A percentile compares a stretch with the other conserved stretches of the same genome.
These are phyloP conservation scores for Pentamera pediparva DNA, from an alignment of 53 echinoderm and acorn worm genomes.

Conservation along the genomic window DNA sequence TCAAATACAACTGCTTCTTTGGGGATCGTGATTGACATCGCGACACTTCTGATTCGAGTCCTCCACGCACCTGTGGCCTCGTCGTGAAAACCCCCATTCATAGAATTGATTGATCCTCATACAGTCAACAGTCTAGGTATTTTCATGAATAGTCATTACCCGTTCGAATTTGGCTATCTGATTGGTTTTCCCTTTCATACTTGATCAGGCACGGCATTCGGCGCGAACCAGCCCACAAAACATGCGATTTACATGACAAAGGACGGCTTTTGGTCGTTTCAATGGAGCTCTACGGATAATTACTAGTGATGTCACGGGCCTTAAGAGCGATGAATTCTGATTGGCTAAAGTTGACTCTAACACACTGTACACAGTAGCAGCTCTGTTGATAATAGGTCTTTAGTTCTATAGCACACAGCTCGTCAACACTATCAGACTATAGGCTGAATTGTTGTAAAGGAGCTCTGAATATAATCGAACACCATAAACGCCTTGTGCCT, in stretches of 20 bases:
- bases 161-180: neutral
- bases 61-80: too few species aligned
- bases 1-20: too few species aligned
- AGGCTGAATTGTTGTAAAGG: constrained; percentile 34
- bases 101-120: constrained; percentile 18
- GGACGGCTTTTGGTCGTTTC: constrained; percentile 5
- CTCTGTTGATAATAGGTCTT: too few species aligned
- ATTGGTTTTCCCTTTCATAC: neutral
- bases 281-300: constrained; percentile 11
- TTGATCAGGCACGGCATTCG: constrained; percentile 27
- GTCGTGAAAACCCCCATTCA: too few species aligned
- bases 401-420: too few species aligned
- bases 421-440: constrained; percentile 23
- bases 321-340: neutral
- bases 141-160: constrained; percentile 22
- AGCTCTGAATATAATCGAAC: constrained; percentile 25
- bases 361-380: neutral
- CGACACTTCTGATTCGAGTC: too few species aligned
- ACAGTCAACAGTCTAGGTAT: neutral
- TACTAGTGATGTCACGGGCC: constrained; percentile 14
- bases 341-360: constrained; percentile 30
- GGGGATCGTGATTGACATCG: too few species aligned
- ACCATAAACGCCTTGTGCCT: constrained; percentile 37
- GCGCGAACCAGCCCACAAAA: constrained; percentile 23
- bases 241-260: constrained; percentile 16